A percentile compares a stretch with the other conserved stretches of the same genome.
phyloP scores from a whole-genome alignment of 37 sponge, comb jelly and placozoan genomes.

The Ephydatia muelleri region DNA sequence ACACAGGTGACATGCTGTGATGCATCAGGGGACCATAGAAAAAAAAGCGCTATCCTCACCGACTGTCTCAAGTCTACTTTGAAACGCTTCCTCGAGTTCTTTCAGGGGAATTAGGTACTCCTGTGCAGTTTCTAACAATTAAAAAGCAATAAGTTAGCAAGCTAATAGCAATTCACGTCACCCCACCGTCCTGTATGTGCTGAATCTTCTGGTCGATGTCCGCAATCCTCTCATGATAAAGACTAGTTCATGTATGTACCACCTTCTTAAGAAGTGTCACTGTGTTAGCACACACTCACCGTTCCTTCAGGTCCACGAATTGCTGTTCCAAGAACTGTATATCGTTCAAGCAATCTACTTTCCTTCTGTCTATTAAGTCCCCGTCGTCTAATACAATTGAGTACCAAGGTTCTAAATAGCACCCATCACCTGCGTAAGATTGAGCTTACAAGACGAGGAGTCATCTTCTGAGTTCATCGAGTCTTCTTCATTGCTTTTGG shows the following conservation, averaged over 20 bases:
- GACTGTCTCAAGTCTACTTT: conserved; percentile 14
- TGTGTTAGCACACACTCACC: conserved; percentile 18
- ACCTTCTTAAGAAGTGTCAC: neutral
- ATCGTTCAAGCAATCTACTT: conserved; percentile 54
- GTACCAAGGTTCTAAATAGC: conserved; percentile 18
- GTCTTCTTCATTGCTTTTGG: conserved; percentile 43
- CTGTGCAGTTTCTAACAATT: conserved; percentile 19
- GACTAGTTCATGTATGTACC: conserved; percentile 1
- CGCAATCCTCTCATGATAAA: conserved; percentile 49
- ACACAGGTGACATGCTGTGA: neutral
- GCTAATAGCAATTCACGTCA: neutral
- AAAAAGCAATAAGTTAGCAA: neutral
- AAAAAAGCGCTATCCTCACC: neutral
- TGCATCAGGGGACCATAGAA: neutral
- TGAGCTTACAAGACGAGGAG: conserved; percentile 46
- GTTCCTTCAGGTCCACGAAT: conserved; percentile 62
- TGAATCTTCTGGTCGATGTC: conserved; percentile 56
- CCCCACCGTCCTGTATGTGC: conserved; percentile 32
- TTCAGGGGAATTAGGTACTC: conserved; percentile 52
- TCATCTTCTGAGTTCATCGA: conserved; percentile 59
- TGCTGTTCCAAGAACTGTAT: conserved; percentile 61
- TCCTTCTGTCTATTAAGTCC: conserved; percentile 52
- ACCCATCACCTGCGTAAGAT: neutral
- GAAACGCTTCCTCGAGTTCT: conserved; percentile 31
- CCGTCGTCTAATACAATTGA: conserved; percentile 53